Evolutionary conservation across 1,140 invertebrate genomes (phyloP), one percentile per base, ranked within the genome.

Genomic region (Bombus superbus): DNA sequence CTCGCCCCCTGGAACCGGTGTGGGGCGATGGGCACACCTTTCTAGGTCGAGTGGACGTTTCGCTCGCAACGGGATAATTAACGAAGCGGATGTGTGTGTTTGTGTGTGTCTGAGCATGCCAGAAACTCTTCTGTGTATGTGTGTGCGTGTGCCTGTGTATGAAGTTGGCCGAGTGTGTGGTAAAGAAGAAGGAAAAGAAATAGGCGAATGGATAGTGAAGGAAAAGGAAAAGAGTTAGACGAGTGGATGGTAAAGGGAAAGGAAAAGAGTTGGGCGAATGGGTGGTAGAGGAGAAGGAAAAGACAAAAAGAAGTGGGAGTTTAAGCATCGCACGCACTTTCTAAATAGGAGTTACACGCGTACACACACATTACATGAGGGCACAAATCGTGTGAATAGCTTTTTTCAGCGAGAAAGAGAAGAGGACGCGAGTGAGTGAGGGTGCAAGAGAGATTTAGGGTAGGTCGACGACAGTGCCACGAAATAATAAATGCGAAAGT

Each of bases 401-500:
- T 72, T 78, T 62, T 62, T 62, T 62, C 28, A 77, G 28, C 59
- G 42, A 74, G 64, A 57, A 66, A 38, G 53, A 47, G 40, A 47
- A 66, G 40, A 59, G 69, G 71, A 72, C 53, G 53, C 5, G 77
- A 71, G 73, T 69, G 25, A 59, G 22, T 28, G 72, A 68, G 71
- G 40, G 32, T 18, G 75, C 72, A 22, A 84, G 38, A 86, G 72
- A 86, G 73, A 86, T 73, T 84, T 92, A 92, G 87, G 90, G 86
- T 92, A 92, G 87, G 81, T 90, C 83, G 89, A 80, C 40, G 64
- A 91, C 78, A 84, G 88, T 90, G 91, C 87, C 91, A 92, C 89
- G 85, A 69, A 69, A 80, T 44, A 64, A 69, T 59, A 40, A 77
- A 88, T 78, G 75, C 59, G 87, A 85, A 87, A 88, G 79, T 84